Evolutionary conservation across 2,797 vertebrate species (phyloP).

Genomic region (Argentina silus): DNA sequence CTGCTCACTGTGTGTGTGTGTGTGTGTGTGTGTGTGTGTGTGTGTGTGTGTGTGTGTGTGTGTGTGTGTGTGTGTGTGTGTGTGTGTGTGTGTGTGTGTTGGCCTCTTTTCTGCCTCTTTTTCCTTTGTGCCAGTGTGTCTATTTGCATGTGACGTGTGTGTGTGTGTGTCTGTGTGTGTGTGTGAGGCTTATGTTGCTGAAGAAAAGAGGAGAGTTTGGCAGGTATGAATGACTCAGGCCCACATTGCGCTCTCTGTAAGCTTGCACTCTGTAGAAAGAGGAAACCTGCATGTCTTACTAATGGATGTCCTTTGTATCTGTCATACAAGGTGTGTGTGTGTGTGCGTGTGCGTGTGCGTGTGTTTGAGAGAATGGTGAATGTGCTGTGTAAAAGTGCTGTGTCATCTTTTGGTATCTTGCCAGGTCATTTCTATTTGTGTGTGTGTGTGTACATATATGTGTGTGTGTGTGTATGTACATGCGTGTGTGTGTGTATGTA

Average conservation of each 20-base stretch:
- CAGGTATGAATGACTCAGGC: neutral
- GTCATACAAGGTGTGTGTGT: conserved; percentile 26
- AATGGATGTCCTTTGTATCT: conserved; percentile 4
- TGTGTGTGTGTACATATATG: neutral
- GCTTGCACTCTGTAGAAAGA: neutral
- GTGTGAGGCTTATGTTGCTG: neutral
- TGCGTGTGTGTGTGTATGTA: neutral
- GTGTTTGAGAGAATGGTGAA: conserved; percentile 19
- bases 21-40: conserved; percentile 19
- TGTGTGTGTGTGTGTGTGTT: conserved; percentile 26
- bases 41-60: conserved; percentile 14
- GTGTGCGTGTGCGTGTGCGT: conserved; percentile 39
- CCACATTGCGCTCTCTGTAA: neutral
- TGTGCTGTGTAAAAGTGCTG: conserved; percentile 44
- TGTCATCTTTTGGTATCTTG: conserved; percentile 33
- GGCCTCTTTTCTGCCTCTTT: neutral
- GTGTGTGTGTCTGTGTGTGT: neutral
- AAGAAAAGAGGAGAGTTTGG: neutral
- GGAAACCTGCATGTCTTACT: neutral
- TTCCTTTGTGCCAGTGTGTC: neutral
- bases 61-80: conserved; percentile 24
- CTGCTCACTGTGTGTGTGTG: conserved; percentile 18
- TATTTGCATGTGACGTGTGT: neutral
- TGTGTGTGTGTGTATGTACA: neutral
- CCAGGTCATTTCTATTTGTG: conserved; percentile 46